Percentiles rank a stretch among this genome's conserved stretches.
Conservation (phyloP, 1,140 invertebrate genomes). For the Platyscapa corneri region DNA sequence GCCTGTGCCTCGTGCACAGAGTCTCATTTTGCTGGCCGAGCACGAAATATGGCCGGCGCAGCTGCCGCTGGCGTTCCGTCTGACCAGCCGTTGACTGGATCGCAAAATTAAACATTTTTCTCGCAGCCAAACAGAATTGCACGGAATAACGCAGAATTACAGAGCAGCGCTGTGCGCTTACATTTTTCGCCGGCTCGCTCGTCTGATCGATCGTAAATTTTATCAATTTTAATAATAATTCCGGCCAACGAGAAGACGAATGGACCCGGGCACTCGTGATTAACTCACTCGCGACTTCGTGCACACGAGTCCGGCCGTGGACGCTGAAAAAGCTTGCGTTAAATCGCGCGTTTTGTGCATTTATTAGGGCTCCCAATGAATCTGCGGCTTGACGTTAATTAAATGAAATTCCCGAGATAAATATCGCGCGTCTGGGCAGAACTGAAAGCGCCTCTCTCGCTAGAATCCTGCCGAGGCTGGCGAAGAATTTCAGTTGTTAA, state of each 20-base stretch:
- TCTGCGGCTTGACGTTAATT: neutral
- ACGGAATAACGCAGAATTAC: no score
- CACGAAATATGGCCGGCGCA: conserved; percentile 50
- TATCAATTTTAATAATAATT: conserved; percentile 23
- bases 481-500: neutral
- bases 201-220: conserved; percentile 4
- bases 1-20: conserved; percentile 30
- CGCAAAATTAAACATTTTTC: conserved; percentile 49
- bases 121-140: conserved; percentile 26
- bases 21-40: conserved; percentile 38
- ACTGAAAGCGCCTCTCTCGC: no score
- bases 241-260: neutral
- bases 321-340: neutral
- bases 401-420: neutral
- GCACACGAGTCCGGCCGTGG: neutral
- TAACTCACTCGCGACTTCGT: neutral
- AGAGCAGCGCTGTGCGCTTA: conserved; percentile 12
- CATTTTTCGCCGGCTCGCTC: neutral
- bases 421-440: no score
- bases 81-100: conserved; percentile 44
- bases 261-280: neutral
- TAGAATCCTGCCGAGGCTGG: no score
- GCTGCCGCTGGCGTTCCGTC: conserved; percentile 55
- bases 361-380: no score
- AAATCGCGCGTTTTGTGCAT: neutral